These are phyloP conservation scores for Nanorana parkeri DNA, from an alignment of 2,113 vertebrate genomes.

Conservation along the genomic window DNA sequence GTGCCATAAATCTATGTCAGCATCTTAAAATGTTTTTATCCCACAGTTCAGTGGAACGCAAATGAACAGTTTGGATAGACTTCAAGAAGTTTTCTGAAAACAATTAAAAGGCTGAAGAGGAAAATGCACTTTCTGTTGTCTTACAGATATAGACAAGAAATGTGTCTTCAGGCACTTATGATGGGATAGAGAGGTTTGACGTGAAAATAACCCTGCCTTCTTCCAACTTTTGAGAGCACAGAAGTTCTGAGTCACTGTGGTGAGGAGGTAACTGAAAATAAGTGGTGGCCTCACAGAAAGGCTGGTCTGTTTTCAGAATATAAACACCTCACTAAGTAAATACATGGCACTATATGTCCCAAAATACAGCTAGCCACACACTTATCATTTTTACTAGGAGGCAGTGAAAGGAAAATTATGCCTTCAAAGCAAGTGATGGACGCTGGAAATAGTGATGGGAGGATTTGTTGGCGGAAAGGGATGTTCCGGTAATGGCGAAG, in stretches of 20 bases:
- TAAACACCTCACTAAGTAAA: constrained; percentile 18
- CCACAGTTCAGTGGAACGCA: not conserved
- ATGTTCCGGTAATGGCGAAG: constrained; percentile 17
- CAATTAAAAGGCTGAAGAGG: constrained; percentile 15
- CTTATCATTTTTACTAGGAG: constrained; percentile 33
- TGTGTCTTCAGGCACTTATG: constrained; percentile 74
- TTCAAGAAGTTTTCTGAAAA: constrained; percentile 47
- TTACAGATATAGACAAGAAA: constrained; percentile 70
- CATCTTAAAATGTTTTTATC: constrained; percentile 1
- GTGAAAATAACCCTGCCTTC: constrained; percentile 67
- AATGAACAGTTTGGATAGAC: constrained; percentile 4
- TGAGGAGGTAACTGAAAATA: constrained; percentile 36
- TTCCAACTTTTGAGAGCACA: constrained; percentile 53
- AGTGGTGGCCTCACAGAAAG: constrained; percentile 19
- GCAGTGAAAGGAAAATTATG: constrained; percentile 22
- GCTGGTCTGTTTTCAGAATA: constrained; percentile 21
- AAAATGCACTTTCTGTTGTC: constrained; percentile 56
- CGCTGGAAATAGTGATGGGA: constrained; percentile 24
- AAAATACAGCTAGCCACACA: constrained; percentile 30
- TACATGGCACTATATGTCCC: constrained; percentile 5
- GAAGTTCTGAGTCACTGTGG: constrained; percentile 67
- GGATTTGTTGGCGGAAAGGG: constrained; percentile 36
- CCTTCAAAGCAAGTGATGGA: constrained; percentile 18
- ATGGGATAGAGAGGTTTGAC: constrained; percentile 57
- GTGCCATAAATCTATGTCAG: constrained; percentile 3